Evolutionary conservation across 2,797 vertebrate species (phyloP), one percentile per base, ranked within the genome.

Genomic region (Megalops cyprinoides): DNA sequence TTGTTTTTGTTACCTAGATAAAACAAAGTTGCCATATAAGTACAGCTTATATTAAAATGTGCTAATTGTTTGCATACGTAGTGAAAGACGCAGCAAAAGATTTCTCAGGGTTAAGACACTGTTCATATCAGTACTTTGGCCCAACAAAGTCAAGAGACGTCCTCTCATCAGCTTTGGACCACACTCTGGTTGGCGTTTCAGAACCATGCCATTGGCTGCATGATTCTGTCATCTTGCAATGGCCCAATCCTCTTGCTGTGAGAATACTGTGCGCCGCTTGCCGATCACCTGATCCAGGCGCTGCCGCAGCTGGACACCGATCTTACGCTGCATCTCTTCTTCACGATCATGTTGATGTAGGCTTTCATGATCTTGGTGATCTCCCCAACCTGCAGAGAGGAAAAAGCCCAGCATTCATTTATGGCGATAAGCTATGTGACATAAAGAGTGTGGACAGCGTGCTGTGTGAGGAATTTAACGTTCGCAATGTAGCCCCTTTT

Each of bases 361-460:
- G 97, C 97, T 89, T 97, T 98, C 96, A 98, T 97, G 88, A 98
- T 97, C 91, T 98, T 98, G 60, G 96, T 95, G 90, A 98, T 97
- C 89, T 98, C 97, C 0, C 96, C 96, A 37, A 97, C 97, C 97
- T 98, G 87, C 0, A 76, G 56, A 84, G 5, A 58, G 1, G 1
- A 79, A 42, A 85, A 76, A 79, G 51, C 75, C 34, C 23, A 39
- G 20, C 49, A 39, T 77, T 77, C 4, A 48, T 49, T 20, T 31
- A 28, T 62, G n/a, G n/a, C 18, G 15, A 48, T 71, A 23, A 65
- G 65, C 25, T 65, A 20, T n/a, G 34, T 4, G 31, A 62, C 34
- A 31, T 31, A 8, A 15, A 14, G 28, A 25, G n/a, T 55, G 12
- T 18, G 23, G 14, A 55, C 18, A 20, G 53, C n/a, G 34, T 37